Base-by-base conservation (phyloP, 2,888 invertebrate genomes). In the Lydus trimaculatus region DNA sequence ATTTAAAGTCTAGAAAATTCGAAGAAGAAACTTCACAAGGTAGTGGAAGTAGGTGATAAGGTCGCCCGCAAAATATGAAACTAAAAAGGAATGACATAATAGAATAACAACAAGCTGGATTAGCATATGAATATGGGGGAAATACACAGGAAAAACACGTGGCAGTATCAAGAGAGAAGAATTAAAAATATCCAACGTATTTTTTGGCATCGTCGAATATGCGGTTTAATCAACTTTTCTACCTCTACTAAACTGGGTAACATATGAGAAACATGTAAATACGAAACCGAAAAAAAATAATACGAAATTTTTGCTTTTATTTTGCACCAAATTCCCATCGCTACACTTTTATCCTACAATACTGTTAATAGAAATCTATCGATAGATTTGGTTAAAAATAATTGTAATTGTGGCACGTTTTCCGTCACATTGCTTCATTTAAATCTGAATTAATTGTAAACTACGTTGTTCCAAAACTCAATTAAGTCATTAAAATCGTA, bases 401-500 rank as follows among this genome's bases (percentile, higher is more conserved):
- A 48, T 20, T 6, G 48, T 20, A 9, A 48, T 48, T 20, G 48
- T 20, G 48, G 48, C 20, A 48, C 48, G 11, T 20, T 48, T 17
- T 31, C 59, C 31, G 59, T 31, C 33, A 17, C 31, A 60, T n/a
- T 36, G 65, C 36, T 25, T 52, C 43, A 66, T 63, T 66, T 39
- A 59, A 23, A 63, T 66, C 43, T 52, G 61, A 61, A 67, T 67
- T 67, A 67, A 67, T 67, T 64, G 61, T 64, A 64, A 64, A 59
- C 36, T 64, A 56, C 58, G 58, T 67, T 64, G 62, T 64, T 64
- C 63, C 20, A 52, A 61, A 68, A 68, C 61, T 68, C 39, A 68
- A 68, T 68, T 56, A 68, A 67, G 64, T 52, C 64, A 61, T 67
- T 67, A 64, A 64, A 67, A 64, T 67, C 61, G 64, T 64, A 64